Conservation (phyloP, 2,888 invertebrate species). For the Reticulitermes lucifugus region DNA sequence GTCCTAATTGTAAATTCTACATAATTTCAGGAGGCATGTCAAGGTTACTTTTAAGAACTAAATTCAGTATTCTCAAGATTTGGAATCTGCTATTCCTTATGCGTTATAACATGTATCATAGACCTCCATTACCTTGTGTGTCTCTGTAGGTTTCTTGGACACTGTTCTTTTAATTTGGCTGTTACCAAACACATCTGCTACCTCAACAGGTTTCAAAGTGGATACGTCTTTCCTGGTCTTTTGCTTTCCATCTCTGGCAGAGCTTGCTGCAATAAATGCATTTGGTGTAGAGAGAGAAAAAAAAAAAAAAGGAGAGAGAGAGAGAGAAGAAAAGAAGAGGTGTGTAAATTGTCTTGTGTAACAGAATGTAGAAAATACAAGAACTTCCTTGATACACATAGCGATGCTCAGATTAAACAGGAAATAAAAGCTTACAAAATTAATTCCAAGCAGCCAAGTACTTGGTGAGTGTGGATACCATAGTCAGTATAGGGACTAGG, state of each 20-base stretch:
- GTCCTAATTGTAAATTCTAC: background rate
- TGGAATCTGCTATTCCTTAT: background rate
- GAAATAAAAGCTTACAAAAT: background rate
- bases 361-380: background rate
- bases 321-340: too few relatives aligned
- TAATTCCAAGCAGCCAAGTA: background rate
- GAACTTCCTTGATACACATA: background rate
- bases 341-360: too few relatives aligned
- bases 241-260: background rate
- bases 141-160: background rate
- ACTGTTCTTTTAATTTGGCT: background rate
- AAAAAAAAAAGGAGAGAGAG: too few relatives aligned
- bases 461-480: too few relatives aligned
- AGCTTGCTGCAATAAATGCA: background rate
- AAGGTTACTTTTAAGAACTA: background rate
- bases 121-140: background rate
- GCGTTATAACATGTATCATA: background rate
- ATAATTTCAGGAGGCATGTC: background rate
- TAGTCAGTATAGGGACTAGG: too few relatives aligned
- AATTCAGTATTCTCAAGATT: background rate
- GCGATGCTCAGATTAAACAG: background rate
- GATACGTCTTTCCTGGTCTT: background rate
- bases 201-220: background rate
- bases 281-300: background rate
- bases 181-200: constrained; percentile 16